Conservation (phyloP, 2,888 invertebrate species). For the Rhagophthalmus giganteus region DNA sequence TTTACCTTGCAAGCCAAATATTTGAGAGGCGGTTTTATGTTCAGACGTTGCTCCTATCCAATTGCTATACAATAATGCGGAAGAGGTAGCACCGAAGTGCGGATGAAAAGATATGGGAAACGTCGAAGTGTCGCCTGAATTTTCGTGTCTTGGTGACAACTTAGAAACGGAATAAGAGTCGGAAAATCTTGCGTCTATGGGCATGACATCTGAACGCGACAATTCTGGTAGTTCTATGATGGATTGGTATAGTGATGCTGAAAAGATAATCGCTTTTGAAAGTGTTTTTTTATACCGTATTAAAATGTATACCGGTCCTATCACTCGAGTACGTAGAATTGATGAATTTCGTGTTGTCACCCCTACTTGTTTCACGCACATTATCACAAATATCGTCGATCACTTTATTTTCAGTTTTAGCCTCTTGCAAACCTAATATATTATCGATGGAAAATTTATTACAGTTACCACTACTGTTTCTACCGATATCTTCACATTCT, state of each 20-base stretch:
- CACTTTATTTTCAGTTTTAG: constrained; percentile 28
- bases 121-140: constrained; percentile 38
- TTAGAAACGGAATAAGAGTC: constrained; percentile 41
- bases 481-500: constrained; percentile 35
- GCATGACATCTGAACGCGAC: constrained; percentile 41
- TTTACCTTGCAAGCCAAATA: constrained; percentile 68
- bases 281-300: too few relatives aligned
- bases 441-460: constrained; percentile 55
- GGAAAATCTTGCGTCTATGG: constrained; percentile 47
- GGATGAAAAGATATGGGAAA: constrained; percentile 43
- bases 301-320: constrained; percentile 15
- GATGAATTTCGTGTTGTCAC: constrained; percentile 41
- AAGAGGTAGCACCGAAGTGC: constrained; percentile 42
- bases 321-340: constrained; percentile 45
- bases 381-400: constrained; percentile 15
- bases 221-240: constrained; percentile 48
- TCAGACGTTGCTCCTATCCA: constrained; percentile 48
- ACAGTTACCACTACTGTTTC: constrained; percentile 37
- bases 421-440: constrained; percentile 47
- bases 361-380: constrained; percentile 8
- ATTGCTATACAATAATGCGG: constrained; percentile 49
- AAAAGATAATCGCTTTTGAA: constrained; percentile 22
- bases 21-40: constrained; percentile 51
- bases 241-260: constrained; percentile 48
- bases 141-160: constrained; percentile 25